Conservation (phyloP, 2,888 invertebrate genomes). For the Crematogaster levior region DNA sequence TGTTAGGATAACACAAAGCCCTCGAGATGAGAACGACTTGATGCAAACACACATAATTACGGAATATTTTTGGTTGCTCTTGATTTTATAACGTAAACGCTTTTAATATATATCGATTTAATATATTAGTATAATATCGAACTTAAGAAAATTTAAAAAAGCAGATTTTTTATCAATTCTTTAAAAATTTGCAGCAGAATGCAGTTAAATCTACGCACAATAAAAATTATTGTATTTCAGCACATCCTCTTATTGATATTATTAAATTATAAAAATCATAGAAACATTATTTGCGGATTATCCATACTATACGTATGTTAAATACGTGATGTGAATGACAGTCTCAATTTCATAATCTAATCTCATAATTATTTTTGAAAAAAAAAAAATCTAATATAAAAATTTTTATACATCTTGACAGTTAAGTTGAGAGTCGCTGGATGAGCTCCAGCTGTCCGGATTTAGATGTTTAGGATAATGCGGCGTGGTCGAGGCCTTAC, state of each 20-base stretch:
- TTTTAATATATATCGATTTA: too few relatives aligned
- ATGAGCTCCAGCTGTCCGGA: conserved; percentile 84
- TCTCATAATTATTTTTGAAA: neutral
- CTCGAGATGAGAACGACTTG: neutral
- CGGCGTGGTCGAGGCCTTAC: conserved; percentile 82
- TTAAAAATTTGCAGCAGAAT: neutral
- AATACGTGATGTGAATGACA: neutral
- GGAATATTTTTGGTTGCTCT: neutral
- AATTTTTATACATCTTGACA: neutral
- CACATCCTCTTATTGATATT: neutral
- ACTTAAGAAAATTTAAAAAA: neutral
- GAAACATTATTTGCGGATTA: neutral
- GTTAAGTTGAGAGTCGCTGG: conserved; percentile 77
- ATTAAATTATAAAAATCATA: neutral
- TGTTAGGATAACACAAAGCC: neutral
- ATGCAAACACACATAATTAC: neutral
- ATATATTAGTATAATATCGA: too few relatives aligned
- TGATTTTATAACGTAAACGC: neutral
- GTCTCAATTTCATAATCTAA: neutral
- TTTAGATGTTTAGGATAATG: conserved; percentile 86
- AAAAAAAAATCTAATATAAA: neutral
- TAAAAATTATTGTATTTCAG: conserved; percentile 1
- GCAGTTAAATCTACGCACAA: neutral
- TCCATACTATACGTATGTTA: neutral
- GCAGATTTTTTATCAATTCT: neutral